Conservation (phyloP, 1,140 invertebrate genomes). For the Drosophila burlai region DNA sequence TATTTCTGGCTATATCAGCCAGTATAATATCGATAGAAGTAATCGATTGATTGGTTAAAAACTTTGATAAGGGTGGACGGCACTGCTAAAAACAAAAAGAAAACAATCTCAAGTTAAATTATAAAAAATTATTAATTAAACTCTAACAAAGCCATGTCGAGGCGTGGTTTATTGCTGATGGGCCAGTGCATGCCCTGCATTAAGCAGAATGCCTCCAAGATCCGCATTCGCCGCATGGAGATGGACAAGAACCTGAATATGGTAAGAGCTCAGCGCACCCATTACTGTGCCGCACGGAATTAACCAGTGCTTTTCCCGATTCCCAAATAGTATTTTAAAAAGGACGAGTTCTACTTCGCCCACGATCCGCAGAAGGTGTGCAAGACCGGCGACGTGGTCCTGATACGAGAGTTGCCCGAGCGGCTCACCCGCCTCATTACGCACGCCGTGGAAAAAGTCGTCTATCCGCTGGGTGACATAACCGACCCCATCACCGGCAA, state of each 20-base stretch:
- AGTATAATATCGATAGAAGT: not conserved
- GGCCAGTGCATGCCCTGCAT: constrained; percentile 90
- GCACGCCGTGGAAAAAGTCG: constrained; percentile 91
- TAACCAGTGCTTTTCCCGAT: constrained; percentile 1
- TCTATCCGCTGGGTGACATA: constrained; percentile 93
- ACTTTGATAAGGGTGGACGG: not conserved
- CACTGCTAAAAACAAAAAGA: not conserved
- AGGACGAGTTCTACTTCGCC: constrained; percentile 90
- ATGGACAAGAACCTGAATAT: constrained; percentile 87
- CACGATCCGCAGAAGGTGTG: constrained; percentile 91
- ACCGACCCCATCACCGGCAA: constrained; percentile 93
- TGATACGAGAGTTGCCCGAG: constrained; percentile 90
- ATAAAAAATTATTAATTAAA: constrained; percentile 42
- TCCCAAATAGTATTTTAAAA: constrained; percentile 90
- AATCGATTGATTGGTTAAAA: not conserved
- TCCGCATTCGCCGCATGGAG: constrained; percentile 89
- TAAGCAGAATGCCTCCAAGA: constrained; percentile 91
- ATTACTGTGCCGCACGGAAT: not conserved
- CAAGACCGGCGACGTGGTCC: constrained; percentile 92
- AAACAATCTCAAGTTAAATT: constrained; percentile 11
- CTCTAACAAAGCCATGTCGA: constrained; percentile 43
- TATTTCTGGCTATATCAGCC: too few species aligned
- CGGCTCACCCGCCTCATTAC: constrained; percentile 91
- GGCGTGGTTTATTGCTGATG: constrained; percentile 86
- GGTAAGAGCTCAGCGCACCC: constrained; percentile 31